Conservation (phyloP, 2,113 vertebrate species). For the Scopus umbretta region DNA sequence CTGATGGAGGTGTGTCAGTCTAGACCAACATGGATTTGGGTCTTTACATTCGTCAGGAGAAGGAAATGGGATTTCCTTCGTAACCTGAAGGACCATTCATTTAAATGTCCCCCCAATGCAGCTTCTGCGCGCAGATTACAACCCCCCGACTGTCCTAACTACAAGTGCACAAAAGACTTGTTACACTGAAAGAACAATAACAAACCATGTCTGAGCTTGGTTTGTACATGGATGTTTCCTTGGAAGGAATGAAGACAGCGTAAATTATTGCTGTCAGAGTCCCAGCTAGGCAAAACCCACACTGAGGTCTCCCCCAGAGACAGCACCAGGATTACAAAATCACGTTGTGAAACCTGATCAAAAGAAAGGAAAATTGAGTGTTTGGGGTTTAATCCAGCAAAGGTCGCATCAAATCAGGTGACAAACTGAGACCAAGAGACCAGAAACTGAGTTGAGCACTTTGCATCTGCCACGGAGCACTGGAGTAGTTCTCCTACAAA, state of each 20-base stretch:
- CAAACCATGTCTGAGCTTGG: not conserved
- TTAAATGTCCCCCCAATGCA: not conserved
- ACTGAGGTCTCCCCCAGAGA: not conserved
- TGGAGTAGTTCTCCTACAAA: not conserved
- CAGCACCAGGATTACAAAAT: conserved; percentile 8
- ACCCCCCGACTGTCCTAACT: not conserved
- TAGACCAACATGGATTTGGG: not conserved
- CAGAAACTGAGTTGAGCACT: not conserved
- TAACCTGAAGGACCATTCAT: not conserved
- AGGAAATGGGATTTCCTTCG: not conserved
- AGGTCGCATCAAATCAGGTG: not conserved
- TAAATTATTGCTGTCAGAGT: not conserved
- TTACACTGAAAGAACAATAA: not conserved
- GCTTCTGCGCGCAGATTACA: not conserved
- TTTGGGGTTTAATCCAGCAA: not conserved
- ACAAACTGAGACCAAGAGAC: not conserved
- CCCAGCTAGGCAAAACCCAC: not conserved
- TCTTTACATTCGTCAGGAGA: not conserved
- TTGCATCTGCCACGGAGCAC: not conserved
- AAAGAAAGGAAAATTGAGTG: not conserved
- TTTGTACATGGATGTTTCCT: not conserved
- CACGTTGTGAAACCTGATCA: not conserved
- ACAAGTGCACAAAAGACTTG: not conserved
- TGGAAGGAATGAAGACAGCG: not conserved
- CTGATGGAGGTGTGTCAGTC: not conserved